Evolutionary conservation across 2,797 vertebrate species (phyloP).

Genomic region (Falco rusticolus): DNA sequence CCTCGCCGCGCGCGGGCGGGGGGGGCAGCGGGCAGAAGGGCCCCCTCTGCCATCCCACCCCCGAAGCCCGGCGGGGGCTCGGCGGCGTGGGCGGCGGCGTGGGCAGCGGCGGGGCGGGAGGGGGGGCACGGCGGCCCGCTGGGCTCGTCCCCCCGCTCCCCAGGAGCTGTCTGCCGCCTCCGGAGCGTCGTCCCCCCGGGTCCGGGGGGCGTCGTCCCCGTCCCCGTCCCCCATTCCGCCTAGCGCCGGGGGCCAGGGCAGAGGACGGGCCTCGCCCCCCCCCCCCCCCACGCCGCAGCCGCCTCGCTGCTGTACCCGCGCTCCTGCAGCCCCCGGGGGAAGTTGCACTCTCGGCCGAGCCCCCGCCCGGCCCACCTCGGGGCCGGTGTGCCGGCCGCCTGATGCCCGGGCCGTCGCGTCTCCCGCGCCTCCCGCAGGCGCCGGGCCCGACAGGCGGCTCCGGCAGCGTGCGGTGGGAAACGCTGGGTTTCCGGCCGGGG

Average conservation of each 20-base stretch:
- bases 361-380: background rate
- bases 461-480: fast-evolving
- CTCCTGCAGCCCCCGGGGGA: background rate
- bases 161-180: background rate
- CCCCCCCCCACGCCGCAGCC: fast-evolving
- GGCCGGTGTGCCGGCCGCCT: background rate
- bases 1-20: background rate
- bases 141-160: background rate
- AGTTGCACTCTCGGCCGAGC: background rate
- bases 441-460: fast-evolving
- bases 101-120: background rate
- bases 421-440: fast-evolving
- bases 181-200: too few species aligned
- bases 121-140: fast-evolving
- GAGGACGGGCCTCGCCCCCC: background rate
- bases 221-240: background rate
- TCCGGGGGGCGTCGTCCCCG: fast-evolving
- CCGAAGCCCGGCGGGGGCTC: too few species aligned
- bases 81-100: too few species aligned
- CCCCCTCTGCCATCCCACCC: background rate
- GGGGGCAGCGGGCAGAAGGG: background rate
- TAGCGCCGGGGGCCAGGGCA: fast-evolving
- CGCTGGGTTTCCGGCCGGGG: too few species aligned
- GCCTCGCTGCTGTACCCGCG: background rate
- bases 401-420: fast-evolving